Conservation (phyloP, 2,888 invertebrate genomes). For the Gerris lacustris region DNA sequence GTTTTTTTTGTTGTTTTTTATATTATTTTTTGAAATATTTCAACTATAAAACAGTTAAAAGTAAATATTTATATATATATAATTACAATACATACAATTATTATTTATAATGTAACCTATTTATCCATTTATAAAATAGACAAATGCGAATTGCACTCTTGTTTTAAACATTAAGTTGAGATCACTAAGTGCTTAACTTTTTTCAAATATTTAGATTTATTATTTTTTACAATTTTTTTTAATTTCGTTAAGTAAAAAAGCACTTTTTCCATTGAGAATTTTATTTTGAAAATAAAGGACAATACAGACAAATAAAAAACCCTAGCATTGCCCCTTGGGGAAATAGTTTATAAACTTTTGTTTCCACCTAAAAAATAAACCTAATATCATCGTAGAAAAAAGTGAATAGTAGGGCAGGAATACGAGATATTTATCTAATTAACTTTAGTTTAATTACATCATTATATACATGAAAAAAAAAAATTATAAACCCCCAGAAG, state of each 20-base stretch:
- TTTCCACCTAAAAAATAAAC: constrained; percentile 21
- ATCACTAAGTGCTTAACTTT: constrained; percentile 17
- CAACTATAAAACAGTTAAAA: too few relatives aligned
- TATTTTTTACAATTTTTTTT: background rate
- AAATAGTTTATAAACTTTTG: too few relatives aligned
- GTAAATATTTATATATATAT: background rate
- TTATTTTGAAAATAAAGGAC: constrained; percentile 11
- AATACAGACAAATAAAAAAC: constrained; percentile 18
- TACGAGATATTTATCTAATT: constrained; percentile 25
- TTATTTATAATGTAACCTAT: constrained; percentile 14
- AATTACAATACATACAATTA: constrained; percentile 1
- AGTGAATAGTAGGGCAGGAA: constrained; percentile 32
- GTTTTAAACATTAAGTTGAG: constrained; percentile 19
- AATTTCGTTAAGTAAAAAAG: constrained; percentile 9
- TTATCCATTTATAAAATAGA: constrained; percentile 27
- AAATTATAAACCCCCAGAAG: background rate
- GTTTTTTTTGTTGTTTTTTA: too few relatives aligned
- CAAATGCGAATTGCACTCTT: constrained; percentile 26
- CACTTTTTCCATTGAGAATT: constrained; percentile 9
- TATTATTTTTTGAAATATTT: too few relatives aligned
- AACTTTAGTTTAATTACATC: constrained; percentile 9
- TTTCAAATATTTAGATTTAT: background rate
- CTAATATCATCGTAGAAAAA: constrained; percentile 27
- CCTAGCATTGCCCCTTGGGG: too few relatives aligned
- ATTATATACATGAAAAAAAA: background rate